Base-by-base conservation (phyloP, 2,888 invertebrate species). In the Ectemnius continuus region DNA sequence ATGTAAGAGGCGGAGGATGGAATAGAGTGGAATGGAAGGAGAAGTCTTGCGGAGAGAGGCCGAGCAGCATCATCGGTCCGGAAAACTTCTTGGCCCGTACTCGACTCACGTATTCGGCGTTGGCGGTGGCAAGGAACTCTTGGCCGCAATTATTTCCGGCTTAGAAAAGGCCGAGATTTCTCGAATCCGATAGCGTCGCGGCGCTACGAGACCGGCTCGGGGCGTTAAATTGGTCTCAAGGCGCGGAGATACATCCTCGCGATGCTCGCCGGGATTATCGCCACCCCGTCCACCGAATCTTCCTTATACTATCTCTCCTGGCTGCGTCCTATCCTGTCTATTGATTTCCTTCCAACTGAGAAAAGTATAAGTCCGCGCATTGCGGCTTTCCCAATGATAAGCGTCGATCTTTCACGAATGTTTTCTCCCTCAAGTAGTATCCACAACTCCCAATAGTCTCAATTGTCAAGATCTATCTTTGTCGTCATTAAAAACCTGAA, bases 101-200 rank as follows among this genome's bases (percentile, higher is more conserved):
- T 86, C 86, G 84, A 79, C 83, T 87, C 87, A 87, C 86, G 88
- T 87, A 69, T 46, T 69, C 60, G 45, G 67, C 63, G 45, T 56
- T 61, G 57, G 16, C 59, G 59, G 71, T 60, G 52, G 46, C 59
- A 28, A 20, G 46, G 64, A 28, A 64, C 74, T 52, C 52, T 52
- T 52, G 52, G 52, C 52, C 66, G 85, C 86, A 87, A 88, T 88
- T 87, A 88, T 88, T 87, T 88, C 85, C 84, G 87, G 86, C 86
- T 87, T 86, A 80, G 84, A 83, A 80, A 79, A 75, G 73, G 62
- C 77, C 79, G 73, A 78, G 79, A 78, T 80, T 84, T 83, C 80
- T 82, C 75, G 80, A 76, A 84, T 83, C 83, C 80, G 75, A 81
- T 61, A 61, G 65, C 18, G 48, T 64, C 47, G 64, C 64, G 60